These are phyloP conservation scores for Drosophila seclusa DNA, from an alignment of 2,888 invertebrate species.

Conservation along the genomic window DNA sequence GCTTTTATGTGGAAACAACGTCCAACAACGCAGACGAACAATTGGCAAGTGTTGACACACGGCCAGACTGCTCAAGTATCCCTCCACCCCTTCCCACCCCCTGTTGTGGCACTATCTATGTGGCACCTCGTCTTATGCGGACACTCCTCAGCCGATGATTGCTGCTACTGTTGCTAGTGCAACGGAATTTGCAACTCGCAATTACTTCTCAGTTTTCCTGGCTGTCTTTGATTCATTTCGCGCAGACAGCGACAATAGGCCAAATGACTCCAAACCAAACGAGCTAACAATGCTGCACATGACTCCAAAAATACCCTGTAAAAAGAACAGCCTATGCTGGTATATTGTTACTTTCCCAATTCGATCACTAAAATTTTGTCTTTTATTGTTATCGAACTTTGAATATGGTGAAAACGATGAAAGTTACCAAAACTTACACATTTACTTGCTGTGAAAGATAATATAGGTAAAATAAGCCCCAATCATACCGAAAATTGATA, in stretches of 20 bases:
- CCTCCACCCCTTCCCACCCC: background rate
- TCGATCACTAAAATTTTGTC: too few relatives aligned
- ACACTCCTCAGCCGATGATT: constrained; percentile 47
- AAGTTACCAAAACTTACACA: too few relatives aligned
- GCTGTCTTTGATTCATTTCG: constrained; percentile 78
- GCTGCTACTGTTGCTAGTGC: constrained; percentile 9
- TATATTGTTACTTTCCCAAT: background rate
- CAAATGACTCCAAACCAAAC: constrained; percentile 67
- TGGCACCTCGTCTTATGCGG: constrained; percentile 43
- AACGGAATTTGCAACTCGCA: constrained; percentile 37
- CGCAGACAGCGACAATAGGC: constrained; percentile 82
- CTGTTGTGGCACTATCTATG: background rate
- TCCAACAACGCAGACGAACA: constrained; percentile 71
- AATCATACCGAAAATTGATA: too few relatives aligned
- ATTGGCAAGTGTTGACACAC: constrained; percentile 79
- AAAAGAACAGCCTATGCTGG: background rate
- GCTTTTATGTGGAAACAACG: constrained; percentile 68
- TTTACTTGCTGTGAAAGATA: too few relatives aligned
- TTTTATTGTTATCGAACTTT: too few relatives aligned
- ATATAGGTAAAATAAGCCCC: too few relatives aligned
- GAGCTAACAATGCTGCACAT: background rate
- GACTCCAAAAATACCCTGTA: background rate
- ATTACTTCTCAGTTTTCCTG: constrained; percentile 42
- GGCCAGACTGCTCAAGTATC: constrained; percentile 10
- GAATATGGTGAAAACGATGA: too few relatives aligned